phyloP scores from a whole-genome alignment of 2,113 vertebrate species.

The Gavia stellata region DNA sequence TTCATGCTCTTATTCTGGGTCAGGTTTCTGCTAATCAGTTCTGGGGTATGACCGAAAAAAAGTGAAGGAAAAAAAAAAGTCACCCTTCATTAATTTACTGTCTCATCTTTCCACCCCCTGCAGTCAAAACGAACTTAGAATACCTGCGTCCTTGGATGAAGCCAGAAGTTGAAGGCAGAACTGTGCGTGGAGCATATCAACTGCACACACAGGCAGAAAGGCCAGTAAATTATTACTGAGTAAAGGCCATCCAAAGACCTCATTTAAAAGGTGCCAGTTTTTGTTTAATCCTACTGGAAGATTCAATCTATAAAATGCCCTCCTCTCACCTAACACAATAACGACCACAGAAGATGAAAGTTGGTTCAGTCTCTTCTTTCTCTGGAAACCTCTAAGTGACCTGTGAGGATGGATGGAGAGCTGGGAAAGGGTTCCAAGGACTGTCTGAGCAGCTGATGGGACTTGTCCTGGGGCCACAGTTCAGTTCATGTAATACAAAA shows the following conservation, averaged over 20 bases:
- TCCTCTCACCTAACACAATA: slow-evolving; percentile 9
- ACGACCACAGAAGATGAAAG: background rate
- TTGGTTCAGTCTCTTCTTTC: background rate
- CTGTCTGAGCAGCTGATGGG: background rate
- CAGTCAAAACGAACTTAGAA: background rate
- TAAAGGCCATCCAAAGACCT: background rate
- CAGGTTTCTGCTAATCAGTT: background rate
- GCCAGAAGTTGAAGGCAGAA: background rate
- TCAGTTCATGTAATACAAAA: background rate
- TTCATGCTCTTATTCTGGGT: background rate
- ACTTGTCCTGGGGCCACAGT: background rate
- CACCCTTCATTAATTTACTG: background rate
- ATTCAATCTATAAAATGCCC: slow-evolving; percentile 1
- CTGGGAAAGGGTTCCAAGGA: background rate
- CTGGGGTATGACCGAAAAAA: background rate
- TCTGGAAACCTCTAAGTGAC: background rate
- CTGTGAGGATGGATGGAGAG: background rate
- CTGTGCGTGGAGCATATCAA: background rate
- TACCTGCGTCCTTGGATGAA: background rate
- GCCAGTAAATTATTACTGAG: slow-evolving; percentile 9
- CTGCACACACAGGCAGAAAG: background rate
- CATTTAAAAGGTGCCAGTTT: slow-evolving; percentile 41
- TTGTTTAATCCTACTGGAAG: slow-evolving; percentile 40
- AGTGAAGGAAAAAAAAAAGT: no score
- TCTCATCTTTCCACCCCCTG: background rate